Evolutionary conservation across 2,888 invertebrate genomes (phyloP).

Genomic region (Hyles lineata): DNA sequence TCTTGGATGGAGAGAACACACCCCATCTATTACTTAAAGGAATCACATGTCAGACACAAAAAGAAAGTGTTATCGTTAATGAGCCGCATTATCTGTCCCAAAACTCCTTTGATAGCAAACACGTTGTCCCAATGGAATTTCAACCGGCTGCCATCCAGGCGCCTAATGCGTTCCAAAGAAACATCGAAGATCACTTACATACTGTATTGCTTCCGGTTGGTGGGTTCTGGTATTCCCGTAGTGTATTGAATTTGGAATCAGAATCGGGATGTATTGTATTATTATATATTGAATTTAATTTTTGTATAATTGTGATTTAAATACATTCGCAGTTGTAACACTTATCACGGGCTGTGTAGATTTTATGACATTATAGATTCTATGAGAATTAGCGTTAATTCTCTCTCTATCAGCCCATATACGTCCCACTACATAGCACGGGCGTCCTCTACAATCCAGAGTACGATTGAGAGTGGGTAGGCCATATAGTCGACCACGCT

Average conservation of each 20-base stretch:
- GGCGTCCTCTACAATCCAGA: no score
- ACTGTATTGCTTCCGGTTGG: not conserved
- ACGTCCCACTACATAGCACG: no score
- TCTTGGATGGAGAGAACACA: not conserved
- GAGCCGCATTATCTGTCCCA: not conserved
- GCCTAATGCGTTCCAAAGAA: constrained; percentile 11
- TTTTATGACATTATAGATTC: no score
- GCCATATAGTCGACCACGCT: no score
- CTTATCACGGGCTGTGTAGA: no score
- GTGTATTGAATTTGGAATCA: not conserved
- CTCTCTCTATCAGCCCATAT: no score
- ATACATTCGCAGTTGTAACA: no score
- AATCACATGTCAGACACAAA: constrained; percentile 21
- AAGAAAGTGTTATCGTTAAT: constrained; percentile 23
- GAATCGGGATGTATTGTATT: not conserved
- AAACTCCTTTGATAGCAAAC: constrained; percentile 12
- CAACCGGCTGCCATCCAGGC: not conserved
- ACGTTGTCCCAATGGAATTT: constrained; percentile 15
- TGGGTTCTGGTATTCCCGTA: not conserved
- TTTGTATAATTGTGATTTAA: no score
- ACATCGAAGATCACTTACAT: not conserved
- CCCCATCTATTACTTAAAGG: not conserved
- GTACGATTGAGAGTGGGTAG: no score
- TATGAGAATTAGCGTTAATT: no score
- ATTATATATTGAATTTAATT: no score